phyloP scores from a whole-genome alignment of 2,797 vertebrate genomes.

The Pseudomugil tenellus region DNA sequence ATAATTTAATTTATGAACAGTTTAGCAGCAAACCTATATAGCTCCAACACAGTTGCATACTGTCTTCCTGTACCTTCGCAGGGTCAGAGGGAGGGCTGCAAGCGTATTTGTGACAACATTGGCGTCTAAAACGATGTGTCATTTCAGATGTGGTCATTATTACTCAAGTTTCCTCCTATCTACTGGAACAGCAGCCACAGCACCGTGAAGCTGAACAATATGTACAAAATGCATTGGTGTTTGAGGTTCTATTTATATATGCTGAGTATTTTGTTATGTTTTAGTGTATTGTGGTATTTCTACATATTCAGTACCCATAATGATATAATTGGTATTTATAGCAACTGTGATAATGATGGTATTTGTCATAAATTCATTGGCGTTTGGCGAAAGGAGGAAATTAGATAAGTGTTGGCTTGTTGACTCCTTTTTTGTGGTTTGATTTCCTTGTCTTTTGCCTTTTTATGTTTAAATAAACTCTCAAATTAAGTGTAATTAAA shows the following conservation, averaged over 20 bases:
- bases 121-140: conserved; percentile 5
- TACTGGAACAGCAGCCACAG: background rate
- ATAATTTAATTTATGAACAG: conserved; percentile 6
- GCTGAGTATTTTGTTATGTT: no score
- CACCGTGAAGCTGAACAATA: background rate
- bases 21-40: background rate
- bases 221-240: no score
- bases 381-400: background rate
- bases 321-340: background rate
- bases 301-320: background rate
- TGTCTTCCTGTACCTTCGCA: background rate
- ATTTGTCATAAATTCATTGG: background rate
- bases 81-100: background rate
- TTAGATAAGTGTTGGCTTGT: background rate
- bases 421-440: background rate
- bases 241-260: no score
- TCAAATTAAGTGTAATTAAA: background rate
- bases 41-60: background rate
- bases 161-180: conserved; percentile 16
- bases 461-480: background rate
- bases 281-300: background rate
- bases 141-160: conserved; percentile 8
- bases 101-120: background rate
- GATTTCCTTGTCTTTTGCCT: background rate
- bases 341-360: background rate